Percentiles rank a stretch among this genome's conserved stretches.
These are phyloP conservation scores for Sebastes fasciatus DNA, from an alignment of 2,113 vertebrate genomes.

Conservation along the genomic window DNA sequence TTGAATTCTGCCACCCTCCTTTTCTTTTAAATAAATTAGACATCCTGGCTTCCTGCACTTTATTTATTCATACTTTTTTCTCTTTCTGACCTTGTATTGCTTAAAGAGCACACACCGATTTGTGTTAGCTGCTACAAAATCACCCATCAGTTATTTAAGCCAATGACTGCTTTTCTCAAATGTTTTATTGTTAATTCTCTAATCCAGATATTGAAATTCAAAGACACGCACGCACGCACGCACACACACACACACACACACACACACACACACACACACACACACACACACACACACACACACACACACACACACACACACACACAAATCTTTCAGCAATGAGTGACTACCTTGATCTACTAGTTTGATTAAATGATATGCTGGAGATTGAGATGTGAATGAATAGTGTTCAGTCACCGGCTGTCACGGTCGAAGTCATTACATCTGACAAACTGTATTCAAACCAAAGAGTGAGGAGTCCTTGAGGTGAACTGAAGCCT, in stretches of 20 bases:
- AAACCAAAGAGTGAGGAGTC: constrained; percentile 58
- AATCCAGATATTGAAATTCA: constrained; percentile 27
- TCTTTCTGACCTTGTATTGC: constrained; percentile 44
- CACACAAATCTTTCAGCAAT: constrained; percentile 12
- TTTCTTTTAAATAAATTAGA: constrained; percentile 68
- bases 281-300: too few species aligned
- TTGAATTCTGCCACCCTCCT: constrained; percentile 47
- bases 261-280: neutral
- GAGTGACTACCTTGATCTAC: constrained; percentile 62
- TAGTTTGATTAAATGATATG: constrained; percentile 60
- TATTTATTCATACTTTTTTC: constrained; percentile 53
- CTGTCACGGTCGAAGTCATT: constrained; percentile 55
- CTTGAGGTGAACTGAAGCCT: constrained; percentile 62
- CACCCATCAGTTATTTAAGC: neutral
- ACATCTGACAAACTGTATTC: constrained; percentile 42
- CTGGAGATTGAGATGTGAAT: constrained; percentile 57
- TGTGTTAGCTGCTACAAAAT: constrained; percentile 10
- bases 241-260: neutral
- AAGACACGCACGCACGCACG: neutral
- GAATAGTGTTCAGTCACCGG: constrained; percentile 40
- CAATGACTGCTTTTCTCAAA: neutral
- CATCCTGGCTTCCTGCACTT: constrained; percentile 35
- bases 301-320: neutral
- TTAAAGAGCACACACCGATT: constrained; percentile 32
- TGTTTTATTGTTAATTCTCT: constrained; percentile 18